Conservation (phyloP, 2,797 vertebrate genomes). For the Tangara arthus region DNA sequence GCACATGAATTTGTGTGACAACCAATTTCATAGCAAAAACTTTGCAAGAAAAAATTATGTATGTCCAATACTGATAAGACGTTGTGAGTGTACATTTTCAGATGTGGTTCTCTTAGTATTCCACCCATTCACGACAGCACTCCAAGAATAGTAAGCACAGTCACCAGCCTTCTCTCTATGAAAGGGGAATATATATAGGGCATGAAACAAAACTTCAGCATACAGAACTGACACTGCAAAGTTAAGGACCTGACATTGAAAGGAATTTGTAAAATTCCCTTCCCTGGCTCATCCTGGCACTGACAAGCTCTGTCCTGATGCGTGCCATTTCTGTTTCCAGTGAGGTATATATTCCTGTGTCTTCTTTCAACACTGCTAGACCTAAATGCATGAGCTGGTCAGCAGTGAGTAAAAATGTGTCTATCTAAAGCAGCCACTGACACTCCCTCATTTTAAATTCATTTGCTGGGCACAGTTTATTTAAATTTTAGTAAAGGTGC, state of each 20-base stretch:
- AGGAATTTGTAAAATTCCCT: slow-evolving; percentile 64
- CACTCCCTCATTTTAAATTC: not conserved
- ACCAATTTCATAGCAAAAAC: slow-evolving; percentile 78
- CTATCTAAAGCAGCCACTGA: not conserved
- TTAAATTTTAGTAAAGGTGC: not conserved
- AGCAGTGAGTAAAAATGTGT: not conserved
- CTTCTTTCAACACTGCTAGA: not conserved
- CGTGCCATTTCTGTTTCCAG: not conserved
- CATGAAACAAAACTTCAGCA: slow-evolving; percentile 58
- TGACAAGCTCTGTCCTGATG: not conserved
- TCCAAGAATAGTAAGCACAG: slow-evolving; percentile 72
- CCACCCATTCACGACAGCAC: slow-evolving; percentile 57
- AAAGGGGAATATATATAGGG: slow-evolving; percentile 63
- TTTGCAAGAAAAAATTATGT: slow-evolving; percentile 74
- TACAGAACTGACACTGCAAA: slow-evolving; percentile 44
- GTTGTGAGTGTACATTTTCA: slow-evolving; percentile 70
- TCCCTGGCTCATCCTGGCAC: not conserved
- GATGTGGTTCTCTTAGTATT: slow-evolving; percentile 74
- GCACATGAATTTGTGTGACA: slow-evolving; percentile 71
- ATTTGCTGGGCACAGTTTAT: not conserved
- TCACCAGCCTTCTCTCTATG: slow-evolving; percentile 57
- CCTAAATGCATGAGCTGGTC: not conserved
- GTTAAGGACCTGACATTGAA: slow-evolving; percentile 66
- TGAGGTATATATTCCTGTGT: not conserved
- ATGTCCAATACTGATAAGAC: slow-evolving; percentile 79